Evolutionary conservation across 2,113 vertebrate genomes (phyloP).

Genomic region (Ochotona curzoniae): DNA sequence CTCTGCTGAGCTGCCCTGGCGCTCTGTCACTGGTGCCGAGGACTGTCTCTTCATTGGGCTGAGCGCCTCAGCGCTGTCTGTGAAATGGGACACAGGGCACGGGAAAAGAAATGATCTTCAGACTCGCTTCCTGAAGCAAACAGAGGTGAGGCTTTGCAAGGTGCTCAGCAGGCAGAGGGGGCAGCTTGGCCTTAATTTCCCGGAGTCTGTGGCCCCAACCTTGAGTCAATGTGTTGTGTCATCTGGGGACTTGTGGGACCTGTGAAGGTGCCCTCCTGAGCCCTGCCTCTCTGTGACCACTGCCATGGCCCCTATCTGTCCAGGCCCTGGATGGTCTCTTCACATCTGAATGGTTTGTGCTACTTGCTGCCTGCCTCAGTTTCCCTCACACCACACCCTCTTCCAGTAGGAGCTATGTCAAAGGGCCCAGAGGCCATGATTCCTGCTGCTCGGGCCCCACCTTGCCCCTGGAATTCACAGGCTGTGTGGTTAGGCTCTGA

Average conservation of each 20-base stretch:
- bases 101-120: constrained; percentile 67
- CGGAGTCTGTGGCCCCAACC: neutral
- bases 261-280: neutral
- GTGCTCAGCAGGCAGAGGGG: constrained; percentile 72
- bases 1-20: neutral
- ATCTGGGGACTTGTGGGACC: neutral
- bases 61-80: neutral
- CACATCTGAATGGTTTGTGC: too few species aligned
- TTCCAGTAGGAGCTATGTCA: neutral
- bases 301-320: neutral
- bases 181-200: neutral
- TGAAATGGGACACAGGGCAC: neutral
- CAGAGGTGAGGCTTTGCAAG: constrained; percentile 61
- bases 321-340: neutral
- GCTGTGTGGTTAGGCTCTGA: neutral
- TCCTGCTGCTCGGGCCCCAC: neutral
- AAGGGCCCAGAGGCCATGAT: neutral
- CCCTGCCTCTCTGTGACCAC: neutral
- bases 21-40: neutral
- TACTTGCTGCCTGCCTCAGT: neutral
- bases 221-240: neutral
- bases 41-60: neutral
- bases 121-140: constrained; percentile 70
- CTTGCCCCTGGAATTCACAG: neutral
- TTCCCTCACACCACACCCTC: too few species aligned